Evolutionary conservation across 2,797 vertebrate species (phyloP).

Genomic region (Sorex maritimensis): DNA sequence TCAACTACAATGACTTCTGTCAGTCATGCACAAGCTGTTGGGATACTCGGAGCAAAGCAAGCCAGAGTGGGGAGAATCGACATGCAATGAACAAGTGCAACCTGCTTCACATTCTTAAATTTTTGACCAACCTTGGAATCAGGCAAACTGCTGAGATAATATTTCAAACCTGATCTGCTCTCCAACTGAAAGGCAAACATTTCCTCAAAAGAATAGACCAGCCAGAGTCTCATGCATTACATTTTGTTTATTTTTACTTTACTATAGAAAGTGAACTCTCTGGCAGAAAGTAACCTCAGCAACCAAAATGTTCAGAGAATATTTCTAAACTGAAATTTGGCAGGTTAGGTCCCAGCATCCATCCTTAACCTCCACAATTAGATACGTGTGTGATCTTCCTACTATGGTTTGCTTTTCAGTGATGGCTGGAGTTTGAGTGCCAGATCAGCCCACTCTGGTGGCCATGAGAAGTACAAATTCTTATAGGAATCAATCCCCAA

Average conservation of each 20-base stretch:
- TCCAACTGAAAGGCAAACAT: slow-evolving; percentile 5
- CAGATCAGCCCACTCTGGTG: background rate
- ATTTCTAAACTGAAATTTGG: background rate
- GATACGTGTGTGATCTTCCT: background rate
- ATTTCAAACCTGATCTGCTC: slow-evolving; percentile 20
- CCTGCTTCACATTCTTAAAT: background rate
- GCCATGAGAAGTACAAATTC: background rate
- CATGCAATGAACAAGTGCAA: slow-evolving; percentile 36
- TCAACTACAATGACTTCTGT: background rate
- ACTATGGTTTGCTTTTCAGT: background rate
- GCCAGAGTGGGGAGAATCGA: background rate
- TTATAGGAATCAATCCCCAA: background rate
- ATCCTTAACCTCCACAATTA: background rate
- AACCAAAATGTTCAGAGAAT: background rate
- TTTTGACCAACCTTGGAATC: background rate
- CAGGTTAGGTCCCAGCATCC: background rate
- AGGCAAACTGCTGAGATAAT: slow-evolving; percentile 18
- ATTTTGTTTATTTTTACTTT: background rate
- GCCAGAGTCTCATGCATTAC: background rate
- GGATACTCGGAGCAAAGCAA: slow-evolving; percentile 35
- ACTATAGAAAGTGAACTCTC: background rate
- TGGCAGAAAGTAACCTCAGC: background rate
- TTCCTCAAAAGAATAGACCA: slow-evolving; percentile 21
- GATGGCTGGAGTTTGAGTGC: background rate
- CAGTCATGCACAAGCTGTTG: background rate